Conservation (phyloP, 2,797 vertebrate genomes). For the Enteromius mattozi region DNA sequence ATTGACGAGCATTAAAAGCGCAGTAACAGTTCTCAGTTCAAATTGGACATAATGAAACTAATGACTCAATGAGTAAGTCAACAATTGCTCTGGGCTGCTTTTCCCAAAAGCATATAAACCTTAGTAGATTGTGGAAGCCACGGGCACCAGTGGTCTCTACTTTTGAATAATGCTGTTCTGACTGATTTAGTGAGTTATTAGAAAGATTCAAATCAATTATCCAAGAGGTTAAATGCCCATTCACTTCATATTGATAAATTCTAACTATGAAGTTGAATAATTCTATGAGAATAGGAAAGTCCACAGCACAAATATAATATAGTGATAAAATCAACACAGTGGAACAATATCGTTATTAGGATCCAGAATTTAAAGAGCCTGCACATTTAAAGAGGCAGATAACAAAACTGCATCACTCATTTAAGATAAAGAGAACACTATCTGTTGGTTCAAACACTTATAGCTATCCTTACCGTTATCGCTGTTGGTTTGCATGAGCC, state of each 20-base stretch:
- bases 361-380: background rate
- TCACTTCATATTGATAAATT: background rate
- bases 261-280: background rate
- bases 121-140: background rate
- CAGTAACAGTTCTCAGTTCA: background rate
- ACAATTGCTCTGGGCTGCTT: background rate
- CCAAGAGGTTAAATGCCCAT: background rate
- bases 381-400: background rate
- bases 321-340: background rate
- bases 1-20: background rate
- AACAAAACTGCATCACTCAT: background rate
- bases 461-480: too few species aligned
- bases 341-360: background rate
- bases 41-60: background rate
- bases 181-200: background rate
- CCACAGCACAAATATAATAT: background rate
- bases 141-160: background rate
- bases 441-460: background rate
- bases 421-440: background rate
- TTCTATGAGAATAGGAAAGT: background rate
- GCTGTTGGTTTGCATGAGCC: background rate
- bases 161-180: background rate
- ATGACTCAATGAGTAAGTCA: background rate
- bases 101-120: slow-evolving; percentile 4
- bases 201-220: background rate